These are phyloP conservation scores for Sebastes itinus DNA, from an alignment of 2,797 vertebrate genomes.

Conservation along the genomic window DNA sequence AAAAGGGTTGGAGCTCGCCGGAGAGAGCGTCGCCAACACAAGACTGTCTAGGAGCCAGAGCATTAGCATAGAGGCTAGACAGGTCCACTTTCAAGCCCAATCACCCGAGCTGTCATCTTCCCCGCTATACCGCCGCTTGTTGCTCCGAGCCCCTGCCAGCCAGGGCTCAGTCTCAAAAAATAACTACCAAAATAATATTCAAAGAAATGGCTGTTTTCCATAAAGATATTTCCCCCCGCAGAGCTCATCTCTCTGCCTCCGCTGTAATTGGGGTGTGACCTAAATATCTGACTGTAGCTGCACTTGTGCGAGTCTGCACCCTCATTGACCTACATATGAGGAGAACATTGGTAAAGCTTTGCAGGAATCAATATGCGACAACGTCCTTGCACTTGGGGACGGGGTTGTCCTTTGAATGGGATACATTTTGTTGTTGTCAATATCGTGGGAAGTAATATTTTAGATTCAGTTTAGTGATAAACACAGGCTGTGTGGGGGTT, in stretches of 20 bases:
- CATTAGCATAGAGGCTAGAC: constrained; percentile 85
- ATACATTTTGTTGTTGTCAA: neutral
- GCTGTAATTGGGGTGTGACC: constrained; percentile 85
- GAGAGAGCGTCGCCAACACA: constrained; percentile 60
- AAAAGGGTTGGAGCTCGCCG: constrained; percentile 43
- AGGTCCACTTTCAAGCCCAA: constrained; percentile 76
- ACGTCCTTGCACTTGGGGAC: constrained; percentile 38
- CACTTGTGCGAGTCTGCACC: constrained; percentile 80
- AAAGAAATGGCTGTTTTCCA: constrained; percentile 73
- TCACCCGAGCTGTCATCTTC: constrained; percentile 73
- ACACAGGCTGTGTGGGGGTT: neutral
- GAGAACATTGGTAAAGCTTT: constrained; percentile 73
- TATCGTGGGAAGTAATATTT: neutral
- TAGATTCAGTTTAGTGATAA: neutral
- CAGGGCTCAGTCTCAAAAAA: constrained; percentile 60
- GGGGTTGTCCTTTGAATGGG: neutral
- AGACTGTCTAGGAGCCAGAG: constrained; percentile 73
- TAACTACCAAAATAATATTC: constrained; percentile 68
- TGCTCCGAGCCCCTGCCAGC: constrained; percentile 61
- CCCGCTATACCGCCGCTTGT: constrained; percentile 60
- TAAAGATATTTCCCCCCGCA: constrained; percentile 73
- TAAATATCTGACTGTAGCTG: constrained; percentile 80
- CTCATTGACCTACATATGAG: constrained; percentile 84
- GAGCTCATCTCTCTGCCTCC: constrained; percentile 72
- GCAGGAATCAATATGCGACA: constrained; percentile 71